Evolutionary conservation across 2,888 invertebrate species (phyloP), one percentile per base, ranked within the genome.

Genomic region (Mongoloraphidia duomilia): DNA sequence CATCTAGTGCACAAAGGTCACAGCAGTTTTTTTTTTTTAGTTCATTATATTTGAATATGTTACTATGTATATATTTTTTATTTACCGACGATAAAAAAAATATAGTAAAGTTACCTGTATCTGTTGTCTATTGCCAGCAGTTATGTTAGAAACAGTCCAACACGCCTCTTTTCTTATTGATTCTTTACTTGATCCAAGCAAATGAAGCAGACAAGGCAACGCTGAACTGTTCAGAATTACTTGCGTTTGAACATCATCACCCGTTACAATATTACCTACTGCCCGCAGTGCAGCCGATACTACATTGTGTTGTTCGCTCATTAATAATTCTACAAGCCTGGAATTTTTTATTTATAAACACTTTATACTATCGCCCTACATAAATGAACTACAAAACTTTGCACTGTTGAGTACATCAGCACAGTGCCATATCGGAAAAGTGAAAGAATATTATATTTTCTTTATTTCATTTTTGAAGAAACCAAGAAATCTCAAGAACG

Each of bases 211-310:
- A 63, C 87, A 87, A 1, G 86, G 87, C 59, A 97, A 71, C 45
- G 91, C 94, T 56, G 84, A 82, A 65, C 92, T 92, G 71, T 92
- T 92, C 44, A 97, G 74, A 55, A 95, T 85, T 10, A 92, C 84
- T 72, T 96, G 95, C 43, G 96, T 96, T 72, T 96, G 96, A 48
- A 84, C 77, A 67, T 96, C 96, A 67, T 94, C 92, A 4, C 96
- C 96, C 1, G 96, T 96, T 43, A 96, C 95, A 57, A 97, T 93
- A 68, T 97, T 97, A 42, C 96, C 96, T 4, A 95, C 93, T n/a
- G 95, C 95, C 47, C 96, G 75, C 51, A 97, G 66, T 8, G 95
- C 95, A 37, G 96, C 95, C 12, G 90, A 88, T 9, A 89, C 84
- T 13, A 94, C 92, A 52, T 81, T 85, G 50, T 84, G 79, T 61